Percentiles rank a stretch among this genome's conserved stretches.
Evolutionary conservation across 92 coral and sea anemone species (phyloP).

Genomic region (Isaurus tuberculatus): DNA sequence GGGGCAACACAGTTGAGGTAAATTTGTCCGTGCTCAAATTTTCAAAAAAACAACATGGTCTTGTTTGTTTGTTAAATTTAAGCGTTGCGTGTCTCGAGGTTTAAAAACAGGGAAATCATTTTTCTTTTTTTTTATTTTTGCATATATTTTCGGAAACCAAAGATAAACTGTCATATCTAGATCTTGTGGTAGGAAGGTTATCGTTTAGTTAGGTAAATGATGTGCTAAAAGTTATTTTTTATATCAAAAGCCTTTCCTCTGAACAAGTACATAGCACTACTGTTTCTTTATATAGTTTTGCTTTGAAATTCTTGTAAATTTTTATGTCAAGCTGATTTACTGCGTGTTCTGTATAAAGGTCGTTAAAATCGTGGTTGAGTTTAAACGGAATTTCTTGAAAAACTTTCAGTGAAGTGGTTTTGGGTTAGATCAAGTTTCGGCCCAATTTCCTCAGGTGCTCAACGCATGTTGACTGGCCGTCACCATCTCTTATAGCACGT

Average conservation of each 20-base stretch:
- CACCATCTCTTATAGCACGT: conserved; percentile 27
- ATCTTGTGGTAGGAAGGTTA: conserved; percentile 47
- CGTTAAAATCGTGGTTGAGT: background rate
- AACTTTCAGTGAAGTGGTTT: background rate
- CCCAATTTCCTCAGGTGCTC: conserved; percentile 74
- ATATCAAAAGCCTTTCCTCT: background rate
- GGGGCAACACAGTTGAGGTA: conserved; percentile 16
- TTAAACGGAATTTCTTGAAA: conserved; percentile 15
- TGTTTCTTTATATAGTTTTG: background rate
- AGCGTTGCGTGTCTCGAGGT: conserved; percentile 61
- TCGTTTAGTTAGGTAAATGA: conserved; percentile 9
- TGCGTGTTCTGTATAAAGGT: background rate
- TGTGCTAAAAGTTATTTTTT: conserved; percentile 6
- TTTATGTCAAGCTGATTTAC: background rate
- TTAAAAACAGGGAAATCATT: conserved; percentile 49
- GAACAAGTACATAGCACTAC: background rate
- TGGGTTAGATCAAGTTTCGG: conserved; percentile 48
- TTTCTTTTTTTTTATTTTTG: background rate
- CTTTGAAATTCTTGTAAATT: background rate
- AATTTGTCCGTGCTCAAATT: background rate
- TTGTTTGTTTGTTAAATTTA: conserved; percentile 46
- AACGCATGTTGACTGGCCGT: conserved; percentile 74
- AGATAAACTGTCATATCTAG: conserved; percentile 68
- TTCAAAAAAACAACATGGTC: background rate
- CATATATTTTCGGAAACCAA: conserved; percentile 19